Percentiles rank a stretch among this genome's conserved stretches.
Conservation (phyloP, 2,113 vertebrate genomes). For the Cochlearius cochlearius region DNA sequence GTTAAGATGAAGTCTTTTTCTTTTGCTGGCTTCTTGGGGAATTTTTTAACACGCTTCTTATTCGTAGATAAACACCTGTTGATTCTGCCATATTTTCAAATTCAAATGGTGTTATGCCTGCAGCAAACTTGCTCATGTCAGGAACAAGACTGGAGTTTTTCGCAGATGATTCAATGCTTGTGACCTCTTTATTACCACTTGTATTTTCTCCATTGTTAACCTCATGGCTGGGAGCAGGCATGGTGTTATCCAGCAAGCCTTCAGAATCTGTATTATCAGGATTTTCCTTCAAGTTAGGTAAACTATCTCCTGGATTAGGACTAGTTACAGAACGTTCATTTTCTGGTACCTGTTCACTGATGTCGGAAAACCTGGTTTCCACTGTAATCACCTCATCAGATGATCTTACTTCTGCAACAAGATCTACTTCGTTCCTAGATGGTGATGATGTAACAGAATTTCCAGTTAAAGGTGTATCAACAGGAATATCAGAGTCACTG, state of each 20-base stretch:
- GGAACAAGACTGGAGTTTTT: conserved; percentile 76
- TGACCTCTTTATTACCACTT: neutral
- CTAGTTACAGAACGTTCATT: neutral
- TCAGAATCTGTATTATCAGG: neutral
- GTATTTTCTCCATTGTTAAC: neutral
- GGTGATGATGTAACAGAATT: conserved; percentile 82
- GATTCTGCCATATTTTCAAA: conserved; percentile 93
- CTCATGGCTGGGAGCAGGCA: neutral
- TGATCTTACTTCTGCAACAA: conserved; percentile 30
- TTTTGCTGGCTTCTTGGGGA: conserved; percentile 89
- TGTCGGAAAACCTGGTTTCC: neutral
- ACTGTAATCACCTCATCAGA: conserved; percentile 6
- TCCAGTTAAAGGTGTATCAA: conserved; percentile 78
- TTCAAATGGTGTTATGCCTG: conserved; percentile 92
- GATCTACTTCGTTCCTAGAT: conserved; percentile 70
- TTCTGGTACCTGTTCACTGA: neutral
- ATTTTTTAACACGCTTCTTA: conserved; percentile 89
- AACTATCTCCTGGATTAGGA: neutral
- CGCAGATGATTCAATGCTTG: neutral
- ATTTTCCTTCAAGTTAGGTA: conserved; percentile 1
- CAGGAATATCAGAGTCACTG: conserved; percentile 85
- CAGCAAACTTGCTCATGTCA: conserved; percentile 91
- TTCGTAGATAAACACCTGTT: conserved; percentile 90
- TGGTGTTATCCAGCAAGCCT: neutral
- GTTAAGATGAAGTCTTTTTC: conserved; percentile 71